Evolutionary conservation across 2,888 invertebrate species (phyloP).

Genomic region (Pollenia amentaria): DNA sequence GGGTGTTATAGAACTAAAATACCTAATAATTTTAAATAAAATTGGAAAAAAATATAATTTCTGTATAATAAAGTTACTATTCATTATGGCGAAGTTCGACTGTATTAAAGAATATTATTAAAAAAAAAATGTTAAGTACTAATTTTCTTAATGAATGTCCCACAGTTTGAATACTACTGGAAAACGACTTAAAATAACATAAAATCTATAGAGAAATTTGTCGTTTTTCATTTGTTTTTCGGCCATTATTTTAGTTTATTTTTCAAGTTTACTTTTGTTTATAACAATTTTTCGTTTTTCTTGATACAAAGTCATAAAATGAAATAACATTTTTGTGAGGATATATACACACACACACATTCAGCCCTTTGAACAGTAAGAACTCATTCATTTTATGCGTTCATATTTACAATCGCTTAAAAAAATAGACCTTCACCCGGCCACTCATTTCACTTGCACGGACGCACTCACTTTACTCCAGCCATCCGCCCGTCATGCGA

Average conservation of each 20-base stretch:
- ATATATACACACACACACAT: neutral
- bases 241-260: neutral
- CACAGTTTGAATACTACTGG: neutral
- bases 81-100: too few relatives aligned
- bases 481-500: neutral
- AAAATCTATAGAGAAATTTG: conserved; percentile 35
- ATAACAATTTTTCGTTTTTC: neutral
- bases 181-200: neutral
- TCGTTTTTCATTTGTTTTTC: conserved; percentile 29
- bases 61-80: too few relatives aligned
- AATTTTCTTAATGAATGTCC: too few relatives aligned
- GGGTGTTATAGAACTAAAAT: too few relatives aligned
- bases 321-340: conserved; percentile 5
- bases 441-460: neutral
- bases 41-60: too few relatives aligned
- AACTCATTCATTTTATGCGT: conserved; percentile 12
- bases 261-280: neutral
- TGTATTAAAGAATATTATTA: neutral
- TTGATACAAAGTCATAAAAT: conserved; percentile 1
- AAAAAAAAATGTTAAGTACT: too few relatives aligned
- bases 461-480: conserved; percentile 1
- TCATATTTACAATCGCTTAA: neutral
- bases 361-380: neutral
- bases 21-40: too few relatives aligned
- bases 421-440: neutral